Conservation (phyloP, 2,113 vertebrate species). For the Paraplagusia blochii region DNA sequence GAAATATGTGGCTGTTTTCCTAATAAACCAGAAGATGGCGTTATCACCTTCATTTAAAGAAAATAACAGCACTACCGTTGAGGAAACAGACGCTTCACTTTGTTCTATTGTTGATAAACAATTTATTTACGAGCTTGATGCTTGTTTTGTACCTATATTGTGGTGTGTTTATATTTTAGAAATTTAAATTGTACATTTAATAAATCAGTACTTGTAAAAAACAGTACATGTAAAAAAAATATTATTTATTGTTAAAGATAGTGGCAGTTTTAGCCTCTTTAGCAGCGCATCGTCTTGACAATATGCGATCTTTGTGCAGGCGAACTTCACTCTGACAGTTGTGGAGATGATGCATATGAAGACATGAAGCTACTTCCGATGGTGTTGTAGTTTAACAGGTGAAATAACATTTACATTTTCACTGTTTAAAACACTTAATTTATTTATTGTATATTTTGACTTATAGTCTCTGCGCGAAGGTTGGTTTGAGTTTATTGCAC, state of each 20-base stretch:
- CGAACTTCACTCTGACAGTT: constrained; percentile 26
- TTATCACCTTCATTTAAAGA: constrained; percentile 1
- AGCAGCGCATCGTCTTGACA: neutral
- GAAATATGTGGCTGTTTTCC: neutral
- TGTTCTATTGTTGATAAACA: neutral
- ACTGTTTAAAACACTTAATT: too few relatives aligned
- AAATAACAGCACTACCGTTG: neutral
- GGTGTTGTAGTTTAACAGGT: too few relatives aligned
- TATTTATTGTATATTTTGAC: too few relatives aligned
- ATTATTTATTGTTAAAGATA: neutral
- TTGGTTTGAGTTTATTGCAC: too few relatives aligned
- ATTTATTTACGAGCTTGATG: neutral
- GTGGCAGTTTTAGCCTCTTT: neutral
- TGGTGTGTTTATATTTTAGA: neutral
- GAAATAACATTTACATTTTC: too few relatives aligned
- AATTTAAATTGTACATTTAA: too few relatives aligned
- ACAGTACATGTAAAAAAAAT: too few relatives aligned
- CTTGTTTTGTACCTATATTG: too few relatives aligned
- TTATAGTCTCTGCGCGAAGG: too few relatives aligned
- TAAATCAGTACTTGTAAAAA: too few relatives aligned
- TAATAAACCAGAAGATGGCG: constrained; percentile 29
- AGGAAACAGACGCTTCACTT: constrained; percentile 21
- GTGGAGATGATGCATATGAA: constrained; percentile 29
- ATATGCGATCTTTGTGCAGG: neutral
- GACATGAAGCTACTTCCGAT: too few relatives aligned